Percentiles rank a stretch among this genome's conserved stretches.
Conservation (phyloP, 2,888 invertebrate genomes). For the Luffia ferchaultella region DNA sequence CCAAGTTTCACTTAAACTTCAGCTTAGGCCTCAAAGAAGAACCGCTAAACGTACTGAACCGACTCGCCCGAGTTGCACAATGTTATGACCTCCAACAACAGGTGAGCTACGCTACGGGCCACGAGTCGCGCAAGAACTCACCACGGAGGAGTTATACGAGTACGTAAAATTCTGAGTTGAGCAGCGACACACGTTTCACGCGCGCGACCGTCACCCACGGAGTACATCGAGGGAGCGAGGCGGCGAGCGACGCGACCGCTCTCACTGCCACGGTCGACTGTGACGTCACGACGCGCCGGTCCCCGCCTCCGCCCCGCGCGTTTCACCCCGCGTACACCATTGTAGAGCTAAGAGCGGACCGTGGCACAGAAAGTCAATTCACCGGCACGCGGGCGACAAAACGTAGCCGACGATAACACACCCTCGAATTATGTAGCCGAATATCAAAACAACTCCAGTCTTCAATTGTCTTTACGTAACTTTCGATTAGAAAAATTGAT, state of each 20-base stretch:
- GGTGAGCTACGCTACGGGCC: no score
- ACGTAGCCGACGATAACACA: conserved; percentile 58
- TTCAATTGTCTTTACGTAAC: conserved; percentile 40
- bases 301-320: conserved; percentile 15
- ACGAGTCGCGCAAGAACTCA: background rate
- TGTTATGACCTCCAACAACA: no score
- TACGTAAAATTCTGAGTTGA: background rate
- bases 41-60: no score
- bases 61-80: no score
- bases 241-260: conserved; percentile 38
- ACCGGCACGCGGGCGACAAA: conserved; percentile 47
- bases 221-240: conserved; percentile 30
- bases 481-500: conserved; percentile 18
- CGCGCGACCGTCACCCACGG: conserved; percentile 58
- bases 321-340: background rate
- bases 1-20: background rate
- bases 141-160: background rate
- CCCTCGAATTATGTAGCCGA: conserved; percentile 52
- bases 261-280: conserved; percentile 64
- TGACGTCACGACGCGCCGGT: conserved; percentile 49
- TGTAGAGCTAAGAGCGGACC: conserved; percentile 34
- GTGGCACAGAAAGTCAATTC: conserved; percentile 59
- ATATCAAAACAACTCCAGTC: conserved; percentile 50
- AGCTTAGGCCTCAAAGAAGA: background rate
- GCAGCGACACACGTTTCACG: conserved; percentile 37